A percentile compares a stretch with the other conserved stretches of the same genome.
phyloP scores from a whole-genome alignment of 2,113 vertebrate species.

The Pseudopipra pipra region DNA sequence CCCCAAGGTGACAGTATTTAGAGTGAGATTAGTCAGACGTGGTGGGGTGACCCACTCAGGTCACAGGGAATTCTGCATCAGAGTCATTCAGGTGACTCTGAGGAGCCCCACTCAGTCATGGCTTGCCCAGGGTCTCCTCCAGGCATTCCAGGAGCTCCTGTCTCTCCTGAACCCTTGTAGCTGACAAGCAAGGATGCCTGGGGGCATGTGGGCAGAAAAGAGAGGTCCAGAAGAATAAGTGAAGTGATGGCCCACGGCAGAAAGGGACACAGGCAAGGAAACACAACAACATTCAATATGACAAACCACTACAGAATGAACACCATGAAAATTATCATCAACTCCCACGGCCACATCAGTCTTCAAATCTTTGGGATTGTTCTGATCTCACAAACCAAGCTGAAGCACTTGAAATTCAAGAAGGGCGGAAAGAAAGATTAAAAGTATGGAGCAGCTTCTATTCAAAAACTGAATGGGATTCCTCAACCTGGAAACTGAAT shows the following conservation, averaged over 20 bases:
- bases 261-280: background rate
- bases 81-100: background rate
- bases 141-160: background rate
- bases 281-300: accelerated
- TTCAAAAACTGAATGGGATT: background rate
- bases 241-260: accelerated
- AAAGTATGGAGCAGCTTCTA: background rate
- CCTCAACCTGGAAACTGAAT: background rate
- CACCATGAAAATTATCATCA: background rate
- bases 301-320: background rate
- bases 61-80: background rate
- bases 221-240: background rate
- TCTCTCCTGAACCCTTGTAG: background rate
- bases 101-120: background rate
- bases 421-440: background rate
- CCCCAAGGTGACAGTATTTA: background rate
- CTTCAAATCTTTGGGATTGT: background rate
- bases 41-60: background rate
- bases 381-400: background rate
- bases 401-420: background rate
- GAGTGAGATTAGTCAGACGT: background rate
- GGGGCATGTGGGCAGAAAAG: background rate
- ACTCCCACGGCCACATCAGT: background rate
- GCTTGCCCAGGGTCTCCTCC: background rate
- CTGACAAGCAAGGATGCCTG: background rate